These are phyloP conservation scores for Orthosia cruda DNA, from an alignment of 2,888 invertebrate species.

Conservation along the genomic window DNA sequence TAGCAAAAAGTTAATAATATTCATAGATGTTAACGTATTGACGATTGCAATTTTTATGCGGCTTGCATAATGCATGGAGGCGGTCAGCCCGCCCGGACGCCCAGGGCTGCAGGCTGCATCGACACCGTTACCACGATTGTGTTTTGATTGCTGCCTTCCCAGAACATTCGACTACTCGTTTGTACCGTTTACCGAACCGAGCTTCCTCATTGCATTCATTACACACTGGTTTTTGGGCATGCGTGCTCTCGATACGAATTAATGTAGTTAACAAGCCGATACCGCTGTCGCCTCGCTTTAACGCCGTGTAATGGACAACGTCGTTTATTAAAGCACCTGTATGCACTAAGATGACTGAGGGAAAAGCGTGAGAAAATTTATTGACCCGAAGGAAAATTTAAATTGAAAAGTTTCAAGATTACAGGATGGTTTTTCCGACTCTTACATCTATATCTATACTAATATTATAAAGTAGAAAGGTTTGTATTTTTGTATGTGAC, in stretches of 20 bases:
- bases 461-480: too few species aligned
- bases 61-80: constrained; percentile 82
- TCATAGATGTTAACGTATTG: constrained; percentile 76
- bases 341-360: neutral
- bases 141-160: constrained; percentile 88
- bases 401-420: neutral
- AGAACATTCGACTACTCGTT: constrained; percentile 88
- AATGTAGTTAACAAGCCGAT: constrained; percentile 64
- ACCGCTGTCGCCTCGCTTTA: constrained; percentile 44
- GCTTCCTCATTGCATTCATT: constrained; percentile 88
- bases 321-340: constrained; percentile 46
- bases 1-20: constrained; percentile 61
- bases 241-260: constrained; percentile 72
- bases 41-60: constrained; percentile 81
- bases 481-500: too few species aligned
- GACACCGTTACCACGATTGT: constrained; percentile 89
- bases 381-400: neutral
- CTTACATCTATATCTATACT: too few species aligned
- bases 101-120: constrained; percentile 70
- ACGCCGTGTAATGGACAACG: constrained; percentile 46
- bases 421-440: neutral
- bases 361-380: constrained; percentile 25
- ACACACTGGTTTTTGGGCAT: constrained; percentile 82
- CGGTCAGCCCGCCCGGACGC: constrained; percentile 72
- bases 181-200: constrained; percentile 87